phyloP scores from a whole-genome alignment of 2,888 invertebrate genomes.

The Dicyrtomina minuta region DNA sequence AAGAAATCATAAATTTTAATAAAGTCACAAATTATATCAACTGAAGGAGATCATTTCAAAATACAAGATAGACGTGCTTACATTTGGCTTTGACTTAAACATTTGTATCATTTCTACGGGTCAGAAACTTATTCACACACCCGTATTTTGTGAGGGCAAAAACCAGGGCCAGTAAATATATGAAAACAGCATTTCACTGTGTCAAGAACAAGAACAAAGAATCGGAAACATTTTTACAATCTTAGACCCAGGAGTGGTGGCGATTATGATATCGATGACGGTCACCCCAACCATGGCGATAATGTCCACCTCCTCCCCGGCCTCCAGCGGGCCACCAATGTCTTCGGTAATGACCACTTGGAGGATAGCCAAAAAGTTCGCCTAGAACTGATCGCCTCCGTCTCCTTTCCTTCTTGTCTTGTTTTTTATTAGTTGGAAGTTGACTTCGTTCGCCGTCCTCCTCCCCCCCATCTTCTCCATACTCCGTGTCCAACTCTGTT shows the following conservation, averaged over 20 bases:
- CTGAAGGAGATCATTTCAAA: too few relatives aligned
- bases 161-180: too few relatives aligned
- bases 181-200: too few relatives aligned
- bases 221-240: too few relatives aligned
- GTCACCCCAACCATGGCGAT: not conserved
- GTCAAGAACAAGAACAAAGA: too few relatives aligned
- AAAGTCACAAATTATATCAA: too few relatives aligned
- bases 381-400: conserved; percentile 2
- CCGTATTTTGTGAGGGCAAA: not conserved
- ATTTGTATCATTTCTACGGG: too few relatives aligned
- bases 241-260: too few relatives aligned
- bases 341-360: conserved; percentile 11
- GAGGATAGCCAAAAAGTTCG: conserved; percentile 9
- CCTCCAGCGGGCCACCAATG: conserved; percentile 22
- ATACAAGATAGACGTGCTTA: too few relatives aligned
- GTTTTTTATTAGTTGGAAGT: not conserved
- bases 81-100: too few relatives aligned
- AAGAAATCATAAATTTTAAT: too few relatives aligned
- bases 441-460: not conserved
- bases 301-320: not conserved
- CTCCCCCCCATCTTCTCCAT: not conserved
- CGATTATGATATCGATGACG: not conserved
- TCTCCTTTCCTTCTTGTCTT: not conserved
- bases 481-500: conserved; percentile 6
- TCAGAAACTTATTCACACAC: not conserved